Evolutionary conservation across 2,113 vertebrate species (phyloP).

Genomic region (Rhombomys opimus): DNA sequence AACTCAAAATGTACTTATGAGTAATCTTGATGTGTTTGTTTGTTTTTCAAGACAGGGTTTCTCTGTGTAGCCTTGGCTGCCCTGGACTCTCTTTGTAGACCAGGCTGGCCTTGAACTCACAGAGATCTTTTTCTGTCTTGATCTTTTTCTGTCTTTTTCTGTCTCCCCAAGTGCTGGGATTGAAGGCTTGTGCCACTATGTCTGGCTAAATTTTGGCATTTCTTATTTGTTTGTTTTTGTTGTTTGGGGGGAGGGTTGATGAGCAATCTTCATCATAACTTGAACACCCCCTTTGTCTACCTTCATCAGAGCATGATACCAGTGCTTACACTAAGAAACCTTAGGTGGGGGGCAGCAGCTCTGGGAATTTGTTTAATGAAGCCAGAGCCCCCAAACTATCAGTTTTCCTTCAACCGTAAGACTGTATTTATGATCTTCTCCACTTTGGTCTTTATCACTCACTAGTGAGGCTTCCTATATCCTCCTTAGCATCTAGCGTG

Average conservation of each 20-base stretch:
- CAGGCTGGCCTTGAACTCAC: too few species aligned
- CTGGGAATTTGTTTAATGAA: neutral
- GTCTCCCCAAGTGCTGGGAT: too few species aligned
- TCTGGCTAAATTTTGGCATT: too few species aligned
- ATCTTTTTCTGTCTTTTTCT: too few species aligned
- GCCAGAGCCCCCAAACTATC: neutral
- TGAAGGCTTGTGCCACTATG: too few species aligned
- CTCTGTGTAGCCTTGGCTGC: too few species aligned
- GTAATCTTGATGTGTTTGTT: too few species aligned
- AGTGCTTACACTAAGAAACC: neutral
- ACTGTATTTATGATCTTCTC: neutral
- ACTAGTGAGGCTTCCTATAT: too few species aligned
- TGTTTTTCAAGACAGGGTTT: too few species aligned
- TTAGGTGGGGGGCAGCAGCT: neutral
- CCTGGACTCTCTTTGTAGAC: too few species aligned
- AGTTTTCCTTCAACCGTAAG: slow-evolving; percentile 9
- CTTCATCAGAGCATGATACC: neutral
- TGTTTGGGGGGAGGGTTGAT: neutral
- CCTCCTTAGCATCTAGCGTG: neutral
- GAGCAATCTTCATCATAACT: neutral
- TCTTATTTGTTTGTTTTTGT: too few species aligned
- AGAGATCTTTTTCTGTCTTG: too few species aligned
- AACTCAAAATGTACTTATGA: neutral
- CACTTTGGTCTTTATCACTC: neutral
- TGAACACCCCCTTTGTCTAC: neutral